Conservation (phyloP, 2,113 vertebrate species). For the Erythrocebus patas region DNA sequence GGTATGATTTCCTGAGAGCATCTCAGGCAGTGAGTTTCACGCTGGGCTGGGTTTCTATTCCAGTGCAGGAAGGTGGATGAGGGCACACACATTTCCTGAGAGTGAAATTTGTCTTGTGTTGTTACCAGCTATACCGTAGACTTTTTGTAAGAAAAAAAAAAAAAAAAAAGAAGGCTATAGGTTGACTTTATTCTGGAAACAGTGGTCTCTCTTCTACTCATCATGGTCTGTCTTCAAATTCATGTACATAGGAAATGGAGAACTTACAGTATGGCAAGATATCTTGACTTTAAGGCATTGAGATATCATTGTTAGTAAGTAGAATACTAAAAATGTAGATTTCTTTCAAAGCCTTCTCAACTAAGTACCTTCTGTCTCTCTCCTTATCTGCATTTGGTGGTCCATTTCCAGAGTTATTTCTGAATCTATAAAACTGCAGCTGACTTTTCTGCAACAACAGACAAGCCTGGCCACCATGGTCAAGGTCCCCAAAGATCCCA, state of each 20-base stretch:
- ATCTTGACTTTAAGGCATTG: not conserved
- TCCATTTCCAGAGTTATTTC: not conserved
- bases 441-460: not conserved
- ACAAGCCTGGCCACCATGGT: not conserved
- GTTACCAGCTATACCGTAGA: not conserved
- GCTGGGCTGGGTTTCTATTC: not conserved
- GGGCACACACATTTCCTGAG: not conserved
- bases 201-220: not conserved
- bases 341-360: constrained; percentile 10
- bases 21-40: not conserved
- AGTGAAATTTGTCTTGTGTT: not conserved
- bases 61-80: not conserved
- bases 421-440: not conserved
- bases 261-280: not conserved
- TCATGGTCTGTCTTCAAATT: not conserved
- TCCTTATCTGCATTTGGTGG: not conserved
- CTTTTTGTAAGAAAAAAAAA: not conserved
- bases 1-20: not conserved
- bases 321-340: not conserved
- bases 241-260: not conserved
- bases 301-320: not conserved
- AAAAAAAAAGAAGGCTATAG: not conserved
- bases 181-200: not conserved
- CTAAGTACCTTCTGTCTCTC: not conserved
- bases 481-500: not conserved